Conservation (phyloP, 2,888 invertebrate genomes). For the Eupithecia subumbrata region DNA sequence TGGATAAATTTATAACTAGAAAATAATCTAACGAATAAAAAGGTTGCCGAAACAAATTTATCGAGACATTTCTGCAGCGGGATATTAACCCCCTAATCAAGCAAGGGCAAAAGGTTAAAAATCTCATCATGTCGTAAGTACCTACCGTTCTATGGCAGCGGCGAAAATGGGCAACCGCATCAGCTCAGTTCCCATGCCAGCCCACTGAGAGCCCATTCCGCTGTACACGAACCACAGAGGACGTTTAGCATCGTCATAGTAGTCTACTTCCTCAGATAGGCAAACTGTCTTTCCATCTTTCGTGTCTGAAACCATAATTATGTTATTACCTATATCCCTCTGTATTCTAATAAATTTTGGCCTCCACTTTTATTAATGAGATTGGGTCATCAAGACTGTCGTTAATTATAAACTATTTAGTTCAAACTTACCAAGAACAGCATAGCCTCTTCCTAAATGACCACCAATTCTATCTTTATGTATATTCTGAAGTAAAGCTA, state of each 20-base stretch:
- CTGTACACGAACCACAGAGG: constrained; percentile 89
- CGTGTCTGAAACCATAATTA: constrained; percentile 51
- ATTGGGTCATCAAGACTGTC: no score
- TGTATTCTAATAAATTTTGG: no score
- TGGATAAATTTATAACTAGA: no score
- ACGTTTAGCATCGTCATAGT: constrained; percentile 62
- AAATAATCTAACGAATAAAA: neutral
- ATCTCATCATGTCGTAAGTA: neutral
- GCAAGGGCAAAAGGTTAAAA: neutral
- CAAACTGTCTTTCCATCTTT: constrained; percentile 58
- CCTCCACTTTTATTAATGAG: no score
- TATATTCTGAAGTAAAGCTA: constrained; percentile 73
- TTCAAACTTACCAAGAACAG: constrained; percentile 66
- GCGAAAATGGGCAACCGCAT: constrained; percentile 86
- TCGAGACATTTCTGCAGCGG: neutral
- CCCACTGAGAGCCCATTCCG: constrained; percentile 90
- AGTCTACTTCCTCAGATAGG: constrained; percentile 54
- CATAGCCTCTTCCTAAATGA: constrained; percentile 85
- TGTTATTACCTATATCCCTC: neutral
- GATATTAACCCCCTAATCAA: neutral
- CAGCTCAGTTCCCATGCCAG: constrained; percentile 86
- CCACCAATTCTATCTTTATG: constrained; percentile 72
- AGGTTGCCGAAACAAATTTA: neutral
- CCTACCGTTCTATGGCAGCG: constrained; percentile 75
- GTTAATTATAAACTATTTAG: neutral